These are phyloP conservation scores for Palloptera scutellata DNA, from an alignment of 2,888 invertebrate species.

Conservation along the genomic window DNA sequence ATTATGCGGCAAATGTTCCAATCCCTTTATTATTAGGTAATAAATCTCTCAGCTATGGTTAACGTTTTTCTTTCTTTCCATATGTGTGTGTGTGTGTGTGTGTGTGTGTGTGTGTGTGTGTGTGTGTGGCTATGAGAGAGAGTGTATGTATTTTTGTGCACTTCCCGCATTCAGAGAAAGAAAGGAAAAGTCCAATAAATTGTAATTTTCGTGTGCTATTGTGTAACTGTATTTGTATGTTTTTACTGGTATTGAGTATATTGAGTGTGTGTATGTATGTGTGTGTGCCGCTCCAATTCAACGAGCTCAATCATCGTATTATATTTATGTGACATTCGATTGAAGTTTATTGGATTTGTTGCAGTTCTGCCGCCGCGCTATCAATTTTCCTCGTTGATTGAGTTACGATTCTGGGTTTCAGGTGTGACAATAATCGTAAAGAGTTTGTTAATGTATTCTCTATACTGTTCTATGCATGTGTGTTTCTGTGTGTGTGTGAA, in stretches of 20 bases:
- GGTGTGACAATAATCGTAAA: conserved; percentile 49
- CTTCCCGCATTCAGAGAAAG: no score
- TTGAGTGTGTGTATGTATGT: not conserved
- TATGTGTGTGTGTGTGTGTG: not conserved
- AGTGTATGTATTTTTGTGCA: conserved; percentile 5
- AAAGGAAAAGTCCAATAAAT: conserved; percentile 57
- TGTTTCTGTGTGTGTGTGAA: no score
- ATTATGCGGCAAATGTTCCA: conserved; percentile 43
- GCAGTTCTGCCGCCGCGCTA: conserved; percentile 24
- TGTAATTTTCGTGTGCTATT: conserved; percentile 52
- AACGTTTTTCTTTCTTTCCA: conserved; percentile 30
- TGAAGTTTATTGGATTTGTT: conserved; percentile 46
- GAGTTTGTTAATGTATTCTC: conserved; percentile 43
- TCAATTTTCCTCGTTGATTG: conserved; percentile 30
- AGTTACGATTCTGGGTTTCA: conserved; percentile 38
- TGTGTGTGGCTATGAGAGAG: conserved; percentile 35
- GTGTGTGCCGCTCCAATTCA: conserved; percentile 11
- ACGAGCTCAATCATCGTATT: conserved; percentile 56
- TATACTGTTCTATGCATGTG: no score
- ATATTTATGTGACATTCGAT: conserved; percentile 53
- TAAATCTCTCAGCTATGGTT: conserved; percentile 42
- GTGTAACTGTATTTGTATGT: conserved; percentile 10
- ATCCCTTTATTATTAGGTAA: conserved; percentile 46
- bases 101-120: conserved; percentile 28
- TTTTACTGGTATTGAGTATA: no score